Percentiles rank a stretch among this genome's conserved stretches.
phyloP scores from a whole-genome alignment of 2,888 invertebrate species.

The Phalangium opilio region DNA sequence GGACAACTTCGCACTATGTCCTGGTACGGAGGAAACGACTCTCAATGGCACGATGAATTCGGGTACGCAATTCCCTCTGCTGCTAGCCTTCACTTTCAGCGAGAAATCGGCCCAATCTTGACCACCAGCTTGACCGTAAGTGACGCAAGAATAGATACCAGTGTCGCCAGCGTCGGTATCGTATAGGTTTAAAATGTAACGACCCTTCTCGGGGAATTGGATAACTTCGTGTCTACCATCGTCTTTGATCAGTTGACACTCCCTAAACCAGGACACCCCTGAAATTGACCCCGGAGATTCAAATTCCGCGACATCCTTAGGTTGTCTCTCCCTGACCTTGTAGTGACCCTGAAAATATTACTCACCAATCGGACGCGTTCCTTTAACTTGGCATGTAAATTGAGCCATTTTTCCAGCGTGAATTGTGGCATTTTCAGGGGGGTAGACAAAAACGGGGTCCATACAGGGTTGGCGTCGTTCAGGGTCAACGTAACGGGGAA shows the following conservation, averaged over 20 bases:
- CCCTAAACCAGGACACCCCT: slow-evolving; percentile 23
- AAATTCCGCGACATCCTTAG: no score
- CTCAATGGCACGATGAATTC: slow-evolving; percentile 2
- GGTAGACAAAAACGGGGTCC: slow-evolving; percentile 1
- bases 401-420: slow-evolving; percentile 15
- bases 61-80: not conserved
- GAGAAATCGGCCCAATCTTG: slow-evolving; percentile 23
- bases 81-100: slow-evolving; percentile 18
- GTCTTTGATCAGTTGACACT: slow-evolving; percentile 16
- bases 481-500: not conserved
- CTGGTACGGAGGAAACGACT: not conserved
- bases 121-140: slow-evolving; percentile 18
- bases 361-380: slow-evolving; percentile 11
- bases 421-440: slow-evolving; percentile 11
- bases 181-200: slow-evolving; percentile 23
- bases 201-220: slow-evolving; percentile 12
- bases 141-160: slow-evolving; percentile 28
- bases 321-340: no score
- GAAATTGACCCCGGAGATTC: no score
- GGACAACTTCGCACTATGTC: not conserved
- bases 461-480: not conserved
- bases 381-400: slow-evolving; percentile 13
- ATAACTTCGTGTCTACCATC: slow-evolving; percentile 16
- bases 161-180: slow-evolving; percentile 22
- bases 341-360: no score